Conservation (phyloP, 2,888 invertebrate species). For the Gortyna flavago region DNA sequence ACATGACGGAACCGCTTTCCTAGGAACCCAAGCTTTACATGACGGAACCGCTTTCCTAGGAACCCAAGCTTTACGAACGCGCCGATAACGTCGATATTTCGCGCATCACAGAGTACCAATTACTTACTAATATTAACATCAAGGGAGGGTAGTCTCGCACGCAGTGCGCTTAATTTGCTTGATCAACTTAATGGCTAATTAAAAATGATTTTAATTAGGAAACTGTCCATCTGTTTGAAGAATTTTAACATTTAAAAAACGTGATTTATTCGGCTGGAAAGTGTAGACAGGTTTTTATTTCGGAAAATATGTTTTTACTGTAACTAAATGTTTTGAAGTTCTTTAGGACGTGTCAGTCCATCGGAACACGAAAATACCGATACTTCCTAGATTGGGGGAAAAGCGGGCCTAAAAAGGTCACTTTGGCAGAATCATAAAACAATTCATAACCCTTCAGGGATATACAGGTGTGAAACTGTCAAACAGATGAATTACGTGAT, state of each 20-base stretch:
- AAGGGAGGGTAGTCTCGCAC: slow-evolving; percentile 44
- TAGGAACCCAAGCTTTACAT: background rate
- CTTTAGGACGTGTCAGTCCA: background rate
- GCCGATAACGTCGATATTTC: slow-evolving; percentile 40
- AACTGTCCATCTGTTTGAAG: slow-evolving; percentile 17
- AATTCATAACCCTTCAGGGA: no score
- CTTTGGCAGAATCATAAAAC: no score
- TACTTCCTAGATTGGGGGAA: background rate
- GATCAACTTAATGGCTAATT: slow-evolving; percentile 64
- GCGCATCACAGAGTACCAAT: slow-evolving; percentile 50
- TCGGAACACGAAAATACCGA: background rate
- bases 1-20: background rate
- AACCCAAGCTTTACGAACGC: slow-evolving; percentile 4
- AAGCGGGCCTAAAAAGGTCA: background rate
- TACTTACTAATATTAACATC: slow-evolving; percentile 65
- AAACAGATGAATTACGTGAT: no score
- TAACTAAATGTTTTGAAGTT: background rate
- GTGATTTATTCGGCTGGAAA: slow-evolving; percentile 22
- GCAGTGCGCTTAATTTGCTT: slow-evolving; percentile 52
- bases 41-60: background rate
- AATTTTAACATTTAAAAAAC: slow-evolving; percentile 5
- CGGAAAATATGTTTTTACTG: background rate
- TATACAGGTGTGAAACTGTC: no score
- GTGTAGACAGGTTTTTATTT: background rate
- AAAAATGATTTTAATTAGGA: slow-evolving; percentile 60